Base-by-base conservation (phyloP, 2,797 vertebrate species). In the Catharus ustulatus region DNA sequence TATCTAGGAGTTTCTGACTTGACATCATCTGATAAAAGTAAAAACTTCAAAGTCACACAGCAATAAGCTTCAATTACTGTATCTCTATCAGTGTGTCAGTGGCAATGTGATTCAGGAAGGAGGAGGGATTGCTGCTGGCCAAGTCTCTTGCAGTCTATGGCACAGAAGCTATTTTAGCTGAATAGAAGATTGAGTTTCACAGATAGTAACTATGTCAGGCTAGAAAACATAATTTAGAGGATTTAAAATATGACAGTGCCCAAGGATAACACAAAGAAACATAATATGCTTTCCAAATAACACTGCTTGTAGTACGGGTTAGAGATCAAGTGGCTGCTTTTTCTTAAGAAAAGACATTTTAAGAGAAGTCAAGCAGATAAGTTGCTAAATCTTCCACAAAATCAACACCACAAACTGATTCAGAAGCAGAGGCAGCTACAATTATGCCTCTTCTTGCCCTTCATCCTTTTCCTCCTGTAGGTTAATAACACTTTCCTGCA, bases 1-100 rank as follows among this genome's bases (percentile, higher is more conserved):
- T 80, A 80, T 43, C 46, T 30, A 67, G 13, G 10, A 49, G 13
- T 7, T 69, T 89, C 73, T 86, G 81, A 83, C 66, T 68, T 90
- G n/a, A 89, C 87, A 87, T 71, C 45, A 91, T 48, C 71, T 84
- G 94, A 94, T 90, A 87, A 90, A 91, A 92, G 62, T 52, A 78
- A 75, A 45, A 90, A 74, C 91, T 91, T 93, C 62, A 82, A 89
- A 97, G 89, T 51, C 73, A 38, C 49, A 61, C 18, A 74, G 45
- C 3, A 0, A 58, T 14, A 76, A 54, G 30, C 71, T 90, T 85
- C 72, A 86, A 87, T 90, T 91, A 87, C 77, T 68, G 15, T 23
- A 94, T 76, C 64, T 42, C 62, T 55, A 30, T 86, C 71, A 18
- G 67, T 21, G 51, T 81, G 54, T 54, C 87, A 92, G 34, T 17